Percentiles rank a stretch among this genome's conserved stretches.
phyloP scores from a whole-genome alignment of 2,797 vertebrate species.

The Periophthalmus magnuspinnatus region DNA sequence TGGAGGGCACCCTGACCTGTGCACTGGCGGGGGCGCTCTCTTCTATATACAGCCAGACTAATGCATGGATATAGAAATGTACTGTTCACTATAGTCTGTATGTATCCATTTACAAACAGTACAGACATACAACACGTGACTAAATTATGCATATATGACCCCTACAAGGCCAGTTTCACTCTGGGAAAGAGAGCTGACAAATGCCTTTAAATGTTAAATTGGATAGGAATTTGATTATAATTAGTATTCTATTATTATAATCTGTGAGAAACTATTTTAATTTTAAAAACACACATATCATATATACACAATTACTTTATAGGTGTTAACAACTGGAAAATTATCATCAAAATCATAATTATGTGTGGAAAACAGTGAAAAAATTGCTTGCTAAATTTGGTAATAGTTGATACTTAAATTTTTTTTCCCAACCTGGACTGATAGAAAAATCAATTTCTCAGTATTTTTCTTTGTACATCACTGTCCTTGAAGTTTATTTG shows the following conservation, averaged over 20 bases:
- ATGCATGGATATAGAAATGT: background rate
- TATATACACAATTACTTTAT: background rate
- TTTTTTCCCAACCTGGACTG: too few species aligned
- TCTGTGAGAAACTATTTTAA: too few species aligned
- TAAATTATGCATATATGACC: background rate
- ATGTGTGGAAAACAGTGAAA: too few species aligned
- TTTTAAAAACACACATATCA: background rate
- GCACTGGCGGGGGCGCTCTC: conserved; percentile 51
- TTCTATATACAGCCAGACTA: conserved; percentile 13
- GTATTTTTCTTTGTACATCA: background rate
- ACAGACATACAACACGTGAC: background rate
- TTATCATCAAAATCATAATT: too few species aligned
- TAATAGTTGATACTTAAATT: too few species aligned
- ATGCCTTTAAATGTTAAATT: background rate
- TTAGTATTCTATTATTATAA: too few species aligned
- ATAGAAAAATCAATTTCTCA: too few species aligned
- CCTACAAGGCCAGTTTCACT: background rate
- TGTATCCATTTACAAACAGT: background rate
- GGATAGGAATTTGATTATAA: too few species aligned
- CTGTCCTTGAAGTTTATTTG: too few species aligned
- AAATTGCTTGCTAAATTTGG: too few species aligned
- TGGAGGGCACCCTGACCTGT: conserved; percentile 69
- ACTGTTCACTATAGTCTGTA: conserved; percentile 4
- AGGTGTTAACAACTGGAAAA: background rate
- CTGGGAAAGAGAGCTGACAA: background rate